Percentiles rank a stretch among this genome's conserved stretches.
Evolutionary conservation across 1,140 invertebrate genomes (phyloP).

Genomic region (Ectropis grisescens): DNA sequence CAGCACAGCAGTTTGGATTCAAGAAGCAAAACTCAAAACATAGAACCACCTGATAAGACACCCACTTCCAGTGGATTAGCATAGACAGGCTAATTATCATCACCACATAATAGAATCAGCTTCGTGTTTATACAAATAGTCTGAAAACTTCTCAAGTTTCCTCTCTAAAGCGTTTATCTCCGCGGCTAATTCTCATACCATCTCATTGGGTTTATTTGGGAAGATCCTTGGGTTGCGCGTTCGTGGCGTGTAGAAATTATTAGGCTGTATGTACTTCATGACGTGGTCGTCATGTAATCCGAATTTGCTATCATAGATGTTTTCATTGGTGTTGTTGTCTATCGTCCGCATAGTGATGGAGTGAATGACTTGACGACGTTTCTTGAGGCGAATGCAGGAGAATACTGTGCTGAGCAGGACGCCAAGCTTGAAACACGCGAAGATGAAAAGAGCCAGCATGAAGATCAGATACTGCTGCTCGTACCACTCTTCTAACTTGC

Average conservation of each 20-base stretch:
- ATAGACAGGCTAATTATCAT: too few relatives aligned
- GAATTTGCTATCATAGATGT: conserved; percentile 57
- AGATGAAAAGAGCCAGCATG: conserved; percentile 74
- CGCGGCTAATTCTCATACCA: conserved; percentile 68
- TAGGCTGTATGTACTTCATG: conserved; percentile 61
- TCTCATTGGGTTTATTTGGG: conserved; percentile 54
- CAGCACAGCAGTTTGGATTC: too few relatives aligned
- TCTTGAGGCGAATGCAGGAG: conserved; percentile 74
- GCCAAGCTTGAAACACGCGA: conserved; percentile 78
- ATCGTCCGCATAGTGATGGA: conserved; percentile 45
- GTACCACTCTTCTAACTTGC: conserved; percentile 82
- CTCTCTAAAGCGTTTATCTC: conserved; percentile 69
- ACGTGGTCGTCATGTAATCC: conserved; percentile 38
- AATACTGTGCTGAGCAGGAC: conserved; percentile 78
- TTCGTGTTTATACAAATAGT: conserved; percentile 60
- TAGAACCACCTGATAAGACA: too few relatives aligned
- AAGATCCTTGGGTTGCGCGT: conserved; percentile 61
- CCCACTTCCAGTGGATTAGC: too few relatives aligned
- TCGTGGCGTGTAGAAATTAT: conserved; percentile 63
- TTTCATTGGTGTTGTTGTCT: conserved; percentile 46
- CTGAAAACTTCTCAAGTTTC: conserved; percentile 63
- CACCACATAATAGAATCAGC: conserved; percentile 69
- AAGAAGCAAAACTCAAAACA: too few relatives aligned
- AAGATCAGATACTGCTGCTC: conserved; percentile 81
- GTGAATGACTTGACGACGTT: conserved; percentile 35